A percentile compares a stretch with the other conserved stretches of the same genome.
phyloP scores from a whole-genome alignment of 2,113 vertebrate species.

The Maylandia zebra region DNA sequence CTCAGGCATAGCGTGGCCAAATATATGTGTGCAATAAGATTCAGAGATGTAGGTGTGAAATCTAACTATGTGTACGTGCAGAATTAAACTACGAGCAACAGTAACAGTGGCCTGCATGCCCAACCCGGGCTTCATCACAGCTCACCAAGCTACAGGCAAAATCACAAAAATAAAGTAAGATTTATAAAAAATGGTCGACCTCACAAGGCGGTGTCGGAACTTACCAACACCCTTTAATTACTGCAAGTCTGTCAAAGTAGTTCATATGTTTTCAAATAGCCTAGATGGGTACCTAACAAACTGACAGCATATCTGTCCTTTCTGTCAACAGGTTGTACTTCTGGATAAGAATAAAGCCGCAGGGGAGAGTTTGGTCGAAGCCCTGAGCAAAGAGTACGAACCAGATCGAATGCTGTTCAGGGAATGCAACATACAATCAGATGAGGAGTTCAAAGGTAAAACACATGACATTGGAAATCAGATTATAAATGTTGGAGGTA shows the following conservation, averaged over 20 bases:
- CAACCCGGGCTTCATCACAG: neutral
- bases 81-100: neutral
- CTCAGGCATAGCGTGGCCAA: neutral
- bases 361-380: constrained; percentile 4
- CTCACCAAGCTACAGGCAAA: neutral
- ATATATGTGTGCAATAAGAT: neutral
- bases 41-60: neutral
- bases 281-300: neutral
- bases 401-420: constrained; percentile 29
- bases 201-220: rapidly evolving
- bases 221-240: neutral
- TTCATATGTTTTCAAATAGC: neutral
- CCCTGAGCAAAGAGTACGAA: constrained; percentile 30
- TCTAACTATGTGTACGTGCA: neutral
- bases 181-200: neutral
- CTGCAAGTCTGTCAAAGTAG: neutral
- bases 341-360: constrained; percentile 45
- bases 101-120: neutral
- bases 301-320: neutral
- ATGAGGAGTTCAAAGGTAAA: constrained; percentile 60
- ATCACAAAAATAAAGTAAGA: neutral
- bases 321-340: constrained; percentile 48
- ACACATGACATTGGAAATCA: neutral
- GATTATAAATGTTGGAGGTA: neutral
- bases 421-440: constrained; percentile 50